Base-by-base conservation (phyloP, 2,113 vertebrate genomes). In the Poicephalus meyeri region DNA sequence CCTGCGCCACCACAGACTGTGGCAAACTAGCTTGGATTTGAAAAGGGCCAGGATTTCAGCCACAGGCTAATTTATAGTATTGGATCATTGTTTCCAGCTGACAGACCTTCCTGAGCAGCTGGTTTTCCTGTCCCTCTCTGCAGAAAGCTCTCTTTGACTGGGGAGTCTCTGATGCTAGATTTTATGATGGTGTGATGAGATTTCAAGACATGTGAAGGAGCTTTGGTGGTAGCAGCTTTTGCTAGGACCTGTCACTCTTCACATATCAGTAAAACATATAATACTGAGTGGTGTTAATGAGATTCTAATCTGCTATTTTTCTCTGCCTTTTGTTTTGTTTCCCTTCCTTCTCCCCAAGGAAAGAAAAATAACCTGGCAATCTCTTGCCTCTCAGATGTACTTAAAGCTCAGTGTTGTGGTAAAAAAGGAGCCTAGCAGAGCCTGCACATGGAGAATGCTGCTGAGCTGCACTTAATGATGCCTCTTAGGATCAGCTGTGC, bases 381-480 rank as follows among this genome's bases (percentile, higher is more conserved):
- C 94, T 97, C 89, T 94, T 97, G 90, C 89, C 91, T 98, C 83
- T 97, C 53, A 79, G 95, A 97, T 66, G 95, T 96, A 94, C 86
- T 98, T 97, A 97, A 93, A 96, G 88, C 80, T 95, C 80, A 82
- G 89, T 70, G 61, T 92, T 86, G 78, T 89, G 88, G 83, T 95
- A 73, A 55, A 80, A 94, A 83, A 83, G 73, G 84, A 94, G 76
- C 73, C 64, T 88, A 92, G 71, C 76, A 50, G 70, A 87, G 89
- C 79, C n/a, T 95, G 68, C 93, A 84, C 89, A 73, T 94, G 91
- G 96, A 39, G 18, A 97, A 85, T 92, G 95, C 96, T 78, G 53
- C 97, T 95, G 97, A 96, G 97, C 96, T 86, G 89, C 91, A 93
- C 96, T 97, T 99, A 98, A 98, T 98, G 97, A 98, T 97, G 96